Evolutionary conservation across 2,888 invertebrate genomes (phyloP), one percentile per base, ranked within the genome.

Genomic region (Germaria angustata): DNA sequence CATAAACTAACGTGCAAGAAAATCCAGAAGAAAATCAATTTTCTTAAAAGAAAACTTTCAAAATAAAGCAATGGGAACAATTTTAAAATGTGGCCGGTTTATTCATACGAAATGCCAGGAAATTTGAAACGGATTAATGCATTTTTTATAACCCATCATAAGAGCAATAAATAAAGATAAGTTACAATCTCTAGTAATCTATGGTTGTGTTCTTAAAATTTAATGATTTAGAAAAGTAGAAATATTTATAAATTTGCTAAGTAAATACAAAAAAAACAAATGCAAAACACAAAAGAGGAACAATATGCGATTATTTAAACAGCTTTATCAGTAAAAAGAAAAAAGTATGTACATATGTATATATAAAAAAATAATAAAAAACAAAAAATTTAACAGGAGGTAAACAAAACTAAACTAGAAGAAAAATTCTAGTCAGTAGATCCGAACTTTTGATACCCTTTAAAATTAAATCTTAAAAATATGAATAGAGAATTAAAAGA

Each of bases 281-380:
- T n/a, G n/a, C n/a, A 59, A 78, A 32, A 34, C 3, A 28, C 36
- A n/a, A 59, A 69, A 34, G 65, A 59, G 75, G 15, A 32, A 41
- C n/a, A 76, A 55, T 55, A 76, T 65, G 41, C 76, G 77, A 73
- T 87, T 88, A 81, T 88, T 88, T 88, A 81, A 84, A 84, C 87
- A 88, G 87, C 88, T 88, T 88, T 80, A 83, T 41, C 20, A 65
- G 36, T 3, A 13, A 66, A 75, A 39, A 49, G 9, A 57, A 53
- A 53, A 36, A 46, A 55, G n/a, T n/a, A n/a, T 32, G 28, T 39
- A 63, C n/a, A n/a, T n/a, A n/a, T n/a, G n/a, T n/a, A n/a, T n/a
- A 28, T 28, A 28, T 3, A 28, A 28, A 5, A 28, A 6, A 28
- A 28, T 28, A 28, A 6, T 5, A 66, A 28, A 63, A 28, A 66